These are phyloP conservation scores for Lymantria monacha DNA, from an alignment of 2,888 invertebrate species.

Conservation along the genomic window DNA sequence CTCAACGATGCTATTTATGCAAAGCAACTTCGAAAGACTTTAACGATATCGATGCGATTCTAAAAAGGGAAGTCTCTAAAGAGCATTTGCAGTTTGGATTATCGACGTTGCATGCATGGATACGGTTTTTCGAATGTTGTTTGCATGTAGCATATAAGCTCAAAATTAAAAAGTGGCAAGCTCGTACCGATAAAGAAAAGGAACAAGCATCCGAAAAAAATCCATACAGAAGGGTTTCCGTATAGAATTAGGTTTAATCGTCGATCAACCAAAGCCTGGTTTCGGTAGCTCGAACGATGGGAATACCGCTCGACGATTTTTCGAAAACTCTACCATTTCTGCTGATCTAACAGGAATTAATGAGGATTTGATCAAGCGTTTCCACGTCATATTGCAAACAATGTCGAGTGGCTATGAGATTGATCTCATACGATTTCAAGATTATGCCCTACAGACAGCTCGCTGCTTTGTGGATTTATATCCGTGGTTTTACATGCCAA, in stretches of 20 bases:
- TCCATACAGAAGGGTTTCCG: slow-evolving; percentile 6
- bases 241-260: slow-evolving; percentile 4
- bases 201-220: slow-evolving; percentile 1
- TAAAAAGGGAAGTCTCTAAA: slow-evolving; percentile 2
- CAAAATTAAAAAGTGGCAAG: slow-evolving; percentile 10
- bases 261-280: slow-evolving; percentile 8
- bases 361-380: neutral
- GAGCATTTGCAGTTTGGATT: slow-evolving; percentile 7
- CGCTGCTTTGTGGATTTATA: neutral
- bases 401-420: neutral
- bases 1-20: neutral
- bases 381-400: neutral
- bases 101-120: slow-evolving; percentile 10
- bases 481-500: slow-evolving; percentile 2
- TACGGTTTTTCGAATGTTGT: slow-evolving; percentile 11
- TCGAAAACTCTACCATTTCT: neutral
- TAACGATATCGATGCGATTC: slow-evolving; percentile 5
- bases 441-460: neutral
- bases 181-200: slow-evolving; percentile 5
- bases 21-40: neutral
- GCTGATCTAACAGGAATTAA: neutral
- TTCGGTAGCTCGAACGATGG: slow-evolving; percentile 10
- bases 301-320: slow-evolving; percentile 4
- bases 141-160: slow-evolving; percentile 6
- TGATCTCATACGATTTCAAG: neutral